Evolutionary conservation across 2,797 vertebrate species (phyloP).

Genomic region (Odontamblyopus rebecca): DNA sequence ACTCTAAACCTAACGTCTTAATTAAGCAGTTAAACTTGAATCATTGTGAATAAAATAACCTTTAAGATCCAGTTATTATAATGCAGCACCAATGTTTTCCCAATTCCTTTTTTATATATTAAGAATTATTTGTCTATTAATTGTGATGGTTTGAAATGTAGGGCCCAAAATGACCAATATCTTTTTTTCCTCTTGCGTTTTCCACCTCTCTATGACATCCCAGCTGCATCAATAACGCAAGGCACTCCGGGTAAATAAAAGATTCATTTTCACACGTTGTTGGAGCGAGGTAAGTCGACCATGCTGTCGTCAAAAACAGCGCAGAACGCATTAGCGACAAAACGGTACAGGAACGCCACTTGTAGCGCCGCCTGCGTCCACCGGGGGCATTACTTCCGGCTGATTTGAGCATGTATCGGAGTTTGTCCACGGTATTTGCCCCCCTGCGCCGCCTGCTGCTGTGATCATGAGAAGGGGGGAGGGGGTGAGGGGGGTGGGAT

Average conservation of each 20-base stretch:
- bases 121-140: too few relatives aligned
- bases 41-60: too few relatives aligned
- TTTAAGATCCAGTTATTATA: too few relatives aligned
- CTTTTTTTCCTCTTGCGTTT: not conserved
- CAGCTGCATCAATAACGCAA: constrained; percentile 14
- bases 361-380: constrained; percentile 11
- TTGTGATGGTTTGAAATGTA: too few relatives aligned
- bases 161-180: not conserved
- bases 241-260: constrained; percentile 53
- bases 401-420: constrained; percentile 8
- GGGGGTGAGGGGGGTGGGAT: constrained; percentile 29
- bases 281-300: constrained; percentile 27
- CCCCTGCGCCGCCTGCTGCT: constrained; percentile 49
- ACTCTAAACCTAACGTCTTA: too few relatives aligned
- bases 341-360: constrained; percentile 10
- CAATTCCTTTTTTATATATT: too few relatives aligned
- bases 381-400: constrained; percentile 34
- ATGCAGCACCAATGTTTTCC: too few relatives aligned
- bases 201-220: constrained; percentile 8
- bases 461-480: constrained; percentile 58
- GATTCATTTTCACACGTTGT: constrained; percentile 59
- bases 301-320: constrained; percentile 26
- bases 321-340: constrained; percentile 38
- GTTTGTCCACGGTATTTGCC: constrained; percentile 28
- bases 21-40: too few relatives aligned